Evolutionary conservation across 1,140 invertebrate species (phyloP).

Genomic region (Odontomachus brunneus): DNA sequence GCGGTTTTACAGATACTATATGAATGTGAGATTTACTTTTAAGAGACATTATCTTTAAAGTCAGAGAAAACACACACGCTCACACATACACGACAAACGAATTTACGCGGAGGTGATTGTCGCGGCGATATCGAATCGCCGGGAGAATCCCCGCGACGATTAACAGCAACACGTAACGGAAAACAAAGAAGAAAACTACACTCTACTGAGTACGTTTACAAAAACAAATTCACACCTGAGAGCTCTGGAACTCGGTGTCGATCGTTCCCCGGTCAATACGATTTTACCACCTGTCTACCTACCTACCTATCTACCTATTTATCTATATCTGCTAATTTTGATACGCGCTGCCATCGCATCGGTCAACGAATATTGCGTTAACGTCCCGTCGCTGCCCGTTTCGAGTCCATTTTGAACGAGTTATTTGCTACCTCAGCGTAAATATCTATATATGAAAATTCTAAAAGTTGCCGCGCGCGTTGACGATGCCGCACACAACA

Average conservation of each 20-base stretch:
- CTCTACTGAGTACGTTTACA: slow-evolving; percentile 83
- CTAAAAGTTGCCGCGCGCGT: slow-evolving; percentile 50
- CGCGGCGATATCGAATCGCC: slow-evolving; percentile 41
- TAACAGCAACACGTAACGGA: slow-evolving; percentile 36
- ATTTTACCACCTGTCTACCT: slow-evolving; percentile 18
- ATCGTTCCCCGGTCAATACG: neutral
- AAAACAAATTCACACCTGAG: neutral
- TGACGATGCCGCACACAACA: slow-evolving; percentile 8
- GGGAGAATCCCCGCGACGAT: slow-evolving; percentile 64
- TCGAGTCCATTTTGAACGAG: slow-evolving; percentile 56
- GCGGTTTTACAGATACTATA: slow-evolving; percentile 82
- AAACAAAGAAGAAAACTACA: slow-evolving; percentile 68
- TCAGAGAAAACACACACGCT: slow-evolving; percentile 46
- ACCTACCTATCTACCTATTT: too few relatives aligned
- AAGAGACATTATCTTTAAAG: slow-evolving; percentile 73
- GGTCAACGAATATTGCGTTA: slow-evolving; percentile 44
- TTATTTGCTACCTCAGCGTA: slow-evolving; percentile 73
- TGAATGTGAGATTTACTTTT: slow-evolving; percentile 82
- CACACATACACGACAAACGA: slow-evolving; percentile 17
- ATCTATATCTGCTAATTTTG: slow-evolving; percentile 47
- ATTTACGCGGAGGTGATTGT: slow-evolving; percentile 38
- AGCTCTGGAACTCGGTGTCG: slow-evolving; percentile 19
- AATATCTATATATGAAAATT: slow-evolving; percentile 48
- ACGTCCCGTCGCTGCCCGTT: slow-evolving; percentile 54
- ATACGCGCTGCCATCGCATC: slow-evolving; percentile 58